Conservation (phyloP, 2,888 invertebrate species). For the Malthinus flaveolus region DNA sequence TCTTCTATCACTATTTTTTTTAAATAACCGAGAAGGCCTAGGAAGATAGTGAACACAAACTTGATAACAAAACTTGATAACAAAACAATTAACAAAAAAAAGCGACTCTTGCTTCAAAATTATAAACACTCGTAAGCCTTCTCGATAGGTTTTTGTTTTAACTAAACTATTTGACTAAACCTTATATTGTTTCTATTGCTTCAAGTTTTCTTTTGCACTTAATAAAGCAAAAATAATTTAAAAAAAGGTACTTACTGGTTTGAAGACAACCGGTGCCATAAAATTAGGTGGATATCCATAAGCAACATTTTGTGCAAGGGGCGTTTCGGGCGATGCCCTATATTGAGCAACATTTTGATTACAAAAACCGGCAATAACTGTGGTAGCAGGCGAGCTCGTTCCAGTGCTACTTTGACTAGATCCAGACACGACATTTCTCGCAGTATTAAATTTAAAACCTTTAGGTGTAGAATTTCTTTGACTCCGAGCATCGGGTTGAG, state of each 20-base stretch:
- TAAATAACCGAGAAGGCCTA: no score
- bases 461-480: conserved; percentile 35
- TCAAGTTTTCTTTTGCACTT: not conserved
- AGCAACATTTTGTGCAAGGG: conserved; percentile 43
- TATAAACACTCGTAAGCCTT: not conserved
- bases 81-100: no score
- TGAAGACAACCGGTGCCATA: conserved; percentile 45
- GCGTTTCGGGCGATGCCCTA: conserved; percentile 50
- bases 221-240: no score
- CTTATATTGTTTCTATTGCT: not conserved
- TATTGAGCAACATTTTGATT: conserved; percentile 39
- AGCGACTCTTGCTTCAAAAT: not conserved
- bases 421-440: conserved; percentile 38
- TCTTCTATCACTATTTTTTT: not conserved
- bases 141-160: no score
- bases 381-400: conserved; percentile 52
- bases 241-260: conserved; percentile 44
- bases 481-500: conserved; percentile 28
- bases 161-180: no score
- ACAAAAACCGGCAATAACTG: conserved; percentile 49
- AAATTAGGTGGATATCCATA: conserved; percentile 41
- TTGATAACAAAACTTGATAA: no score
- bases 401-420: conserved; percentile 52
- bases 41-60: no score
- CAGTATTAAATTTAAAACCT: conserved; percentile 34